These are phyloP conservation scores for Dexiosoma caninum DNA, from an alignment of 2,888 invertebrate genomes.

Conservation along the genomic window DNA sequence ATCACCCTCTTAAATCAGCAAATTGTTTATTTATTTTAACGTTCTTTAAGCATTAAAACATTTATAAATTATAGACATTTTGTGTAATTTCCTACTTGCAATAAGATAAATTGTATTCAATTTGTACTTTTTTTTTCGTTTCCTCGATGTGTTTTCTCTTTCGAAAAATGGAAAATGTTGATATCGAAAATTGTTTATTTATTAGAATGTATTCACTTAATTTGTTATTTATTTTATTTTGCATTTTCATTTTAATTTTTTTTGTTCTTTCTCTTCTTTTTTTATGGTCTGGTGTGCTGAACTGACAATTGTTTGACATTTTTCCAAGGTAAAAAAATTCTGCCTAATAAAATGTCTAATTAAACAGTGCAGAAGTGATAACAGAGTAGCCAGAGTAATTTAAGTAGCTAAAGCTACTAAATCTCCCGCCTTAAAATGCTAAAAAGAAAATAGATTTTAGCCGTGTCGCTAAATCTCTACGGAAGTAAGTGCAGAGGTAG, in stretches of 20 bases:
- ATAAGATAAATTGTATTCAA: constrained; percentile 56
- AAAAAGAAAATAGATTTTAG: too few relatives aligned
- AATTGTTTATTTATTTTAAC: constrained; percentile 30
- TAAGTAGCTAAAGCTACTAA: too few relatives aligned
- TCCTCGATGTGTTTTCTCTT: background rate
- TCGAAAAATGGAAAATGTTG: background rate
- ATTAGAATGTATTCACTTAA: constrained; percentile 17
- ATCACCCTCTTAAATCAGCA: constrained; percentile 20
- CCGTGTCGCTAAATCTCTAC: too few relatives aligned
- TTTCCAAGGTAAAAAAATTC: too few relatives aligned
- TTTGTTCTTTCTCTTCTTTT: too few relatives aligned
- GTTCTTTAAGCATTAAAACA: background rate
- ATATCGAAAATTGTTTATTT: constrained; percentile 33
- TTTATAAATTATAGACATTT: constrained; percentile 40
- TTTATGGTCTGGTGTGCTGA: too few relatives aligned
- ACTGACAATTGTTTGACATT: too few relatives aligned
- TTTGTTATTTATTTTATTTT: constrained; percentile 2
- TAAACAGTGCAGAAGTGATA: too few relatives aligned
- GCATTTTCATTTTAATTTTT: background rate
- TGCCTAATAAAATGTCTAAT: too few relatives aligned
- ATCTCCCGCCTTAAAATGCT: too few relatives aligned
- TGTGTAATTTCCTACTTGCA: constrained; percentile 44
- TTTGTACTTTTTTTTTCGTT: constrained; percentile 20
- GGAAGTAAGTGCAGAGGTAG: too few relatives aligned
- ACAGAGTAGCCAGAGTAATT: too few relatives aligned